Conservation (phyloP, 92 coral and sea anemone species). For the Blastomussa wellsi region DNA sequence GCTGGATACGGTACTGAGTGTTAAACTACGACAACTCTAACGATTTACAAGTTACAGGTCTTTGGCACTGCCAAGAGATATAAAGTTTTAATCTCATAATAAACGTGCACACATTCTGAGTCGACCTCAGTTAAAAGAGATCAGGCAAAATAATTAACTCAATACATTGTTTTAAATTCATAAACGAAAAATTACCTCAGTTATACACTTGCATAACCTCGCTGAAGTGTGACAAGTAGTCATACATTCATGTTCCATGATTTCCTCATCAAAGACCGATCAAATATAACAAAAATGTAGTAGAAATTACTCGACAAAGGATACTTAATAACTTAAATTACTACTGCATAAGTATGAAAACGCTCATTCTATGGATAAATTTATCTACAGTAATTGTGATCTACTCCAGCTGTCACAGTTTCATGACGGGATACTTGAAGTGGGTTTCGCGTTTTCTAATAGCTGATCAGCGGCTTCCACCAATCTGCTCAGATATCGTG, state of each 20-base stretch:
- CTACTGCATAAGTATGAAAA: background rate
- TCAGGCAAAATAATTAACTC: background rate
- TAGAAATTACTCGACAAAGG: background rate
- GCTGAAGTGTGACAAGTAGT: background rate
- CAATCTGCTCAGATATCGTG: conserved; percentile 49
- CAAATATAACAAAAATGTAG: background rate
- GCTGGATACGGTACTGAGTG: background rate
- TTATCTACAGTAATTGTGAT: background rate
- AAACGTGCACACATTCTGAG: background rate
- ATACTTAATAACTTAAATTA: background rate
- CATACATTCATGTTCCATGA: background rate
- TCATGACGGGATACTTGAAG: background rate
- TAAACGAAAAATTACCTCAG: background rate
- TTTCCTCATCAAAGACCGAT: background rate
- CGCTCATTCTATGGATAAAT: background rate
- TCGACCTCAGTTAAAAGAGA: no score
- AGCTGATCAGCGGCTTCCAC: conserved; percentile 49
- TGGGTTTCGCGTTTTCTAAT: background rate
- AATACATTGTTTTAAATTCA: background rate
- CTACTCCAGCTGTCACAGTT: background rate
- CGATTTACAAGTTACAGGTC: background rate
- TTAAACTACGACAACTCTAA: background rate
- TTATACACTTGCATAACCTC: background rate
- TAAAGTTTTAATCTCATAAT: background rate
- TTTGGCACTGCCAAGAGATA: background rate